These are phyloP conservation scores for Ophthalmolycus amberensis DNA, from an alignment of 2,113 vertebrate species.

Conservation along the genomic window DNA sequence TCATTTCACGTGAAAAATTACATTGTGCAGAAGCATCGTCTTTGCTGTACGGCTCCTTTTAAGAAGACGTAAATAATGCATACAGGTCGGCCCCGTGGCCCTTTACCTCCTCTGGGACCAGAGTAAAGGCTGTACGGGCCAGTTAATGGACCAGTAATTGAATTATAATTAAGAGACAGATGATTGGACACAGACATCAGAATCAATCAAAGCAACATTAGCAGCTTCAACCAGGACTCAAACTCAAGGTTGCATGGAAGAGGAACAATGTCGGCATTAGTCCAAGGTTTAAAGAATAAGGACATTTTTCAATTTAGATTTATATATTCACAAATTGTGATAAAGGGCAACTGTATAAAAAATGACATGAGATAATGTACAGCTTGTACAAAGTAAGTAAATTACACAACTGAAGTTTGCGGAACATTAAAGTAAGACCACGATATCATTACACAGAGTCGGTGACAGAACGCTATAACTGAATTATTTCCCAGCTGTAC, in stretches of 20 bases:
- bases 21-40: slow-evolving; percentile 11
- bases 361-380: background rate
- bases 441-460: background rate
- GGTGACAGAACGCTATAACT: too few species aligned
- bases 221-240: slow-evolving; percentile 44
- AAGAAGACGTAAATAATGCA: slow-evolving; percentile 75
- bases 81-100: slow-evolving; percentile 11
- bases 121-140: slow-evolving; percentile 59
- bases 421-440: background rate
- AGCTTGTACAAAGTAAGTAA: background rate
- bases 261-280: background rate
- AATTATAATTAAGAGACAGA: slow-evolving; percentile 79
- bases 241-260: slow-evolving; percentile 10
- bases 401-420: background rate
- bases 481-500: background rate
- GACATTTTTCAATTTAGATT: background rate
- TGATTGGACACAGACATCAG: slow-evolving; percentile 52
- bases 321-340: background rate
- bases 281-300: background rate
- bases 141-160: slow-evolving; percentile 70
- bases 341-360: background rate
- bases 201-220: slow-evolving; percentile 70
- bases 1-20: background rate
- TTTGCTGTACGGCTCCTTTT: slow-evolving; percentile 49
- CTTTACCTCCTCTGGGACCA: slow-evolving; percentile 55